Base-by-base conservation (phyloP, 2,888 invertebrate species). In the Timandra comae region DNA sequence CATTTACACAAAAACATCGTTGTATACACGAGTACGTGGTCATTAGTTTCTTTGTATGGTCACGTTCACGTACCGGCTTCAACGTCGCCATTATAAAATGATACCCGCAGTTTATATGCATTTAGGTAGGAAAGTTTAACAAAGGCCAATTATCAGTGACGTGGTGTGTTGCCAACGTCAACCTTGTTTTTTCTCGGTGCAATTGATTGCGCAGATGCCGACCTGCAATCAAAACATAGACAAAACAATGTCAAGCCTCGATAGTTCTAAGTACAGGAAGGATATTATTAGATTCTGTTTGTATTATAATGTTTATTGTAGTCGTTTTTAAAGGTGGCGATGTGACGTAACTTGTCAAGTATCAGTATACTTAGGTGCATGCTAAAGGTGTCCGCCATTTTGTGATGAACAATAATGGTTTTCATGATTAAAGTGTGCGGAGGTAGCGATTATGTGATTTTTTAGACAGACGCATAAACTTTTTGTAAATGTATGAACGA, bases 311-410 rank as follows among this genome's bases (percentile, higher is more conserved):
- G 3, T 6, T 16, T 16, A 16, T 16, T 5, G 6, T 16, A 16
- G 16, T 5, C 6, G 16, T 16, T 16, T 16, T 16, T n/a, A n/a
- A n/a, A 16, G 6, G 16, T 16, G 16, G 16, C 16, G 46, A n/a
- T n/a, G 55, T 77, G 76, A 70, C 67, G 67, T 67, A 75, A 76
- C 54, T n/a, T n/a, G n/a, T n/a, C n/a, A n/a, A n/a, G n/a, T n/a
- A n/a, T n/a, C n/a, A n/a, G n/a, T n/a, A n/a, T n/a, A 41, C 41
- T 46, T 50, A 55, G 49, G 51, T 58, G 53, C 59, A 63, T 58
- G 61, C 60, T 60, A 63, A 56, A 66, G 54, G 57, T 50, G 62
- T 65, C 72, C 75, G 79, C 76, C 78, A 77, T 80, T 72, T 80
- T 80, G 70, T 49, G 73, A 76, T 65, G 66, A 70, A 53, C 58